These are phyloP conservation scores for Phortica magna DNA, from an alignment of 2,888 invertebrate species.

Conservation along the genomic window DNA sequence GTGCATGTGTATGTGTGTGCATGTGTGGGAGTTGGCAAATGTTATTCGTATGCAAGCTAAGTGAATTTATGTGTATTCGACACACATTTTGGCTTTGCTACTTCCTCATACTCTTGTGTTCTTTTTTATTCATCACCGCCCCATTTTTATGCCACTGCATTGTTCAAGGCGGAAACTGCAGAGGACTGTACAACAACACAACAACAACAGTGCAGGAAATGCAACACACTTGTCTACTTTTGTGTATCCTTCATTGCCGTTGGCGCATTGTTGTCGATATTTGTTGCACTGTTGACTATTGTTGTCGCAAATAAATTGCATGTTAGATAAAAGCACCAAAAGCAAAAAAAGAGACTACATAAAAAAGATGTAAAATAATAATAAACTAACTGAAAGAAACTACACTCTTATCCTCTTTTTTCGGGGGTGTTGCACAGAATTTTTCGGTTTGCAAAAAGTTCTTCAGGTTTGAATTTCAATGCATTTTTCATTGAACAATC, in stretches of 20 bases:
- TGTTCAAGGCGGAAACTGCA: not conserved
- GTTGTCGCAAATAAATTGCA: conserved; percentile 24
- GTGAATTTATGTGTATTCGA: conserved; percentile 10
- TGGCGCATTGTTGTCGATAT: conserved; percentile 7
- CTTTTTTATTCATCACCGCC: not conserved
- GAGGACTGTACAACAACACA: not conserved
- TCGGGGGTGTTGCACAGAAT: too few relatives aligned
- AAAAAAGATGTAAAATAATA: too few relatives aligned
- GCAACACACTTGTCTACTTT: conserved; percentile 1
- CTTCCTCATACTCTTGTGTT: conserved; percentile 25
- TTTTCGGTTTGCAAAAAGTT: too few relatives aligned
- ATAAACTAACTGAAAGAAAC: too few relatives aligned
- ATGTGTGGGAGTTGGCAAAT: not conserved
- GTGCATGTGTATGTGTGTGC: not conserved
- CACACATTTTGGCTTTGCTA: not conserved
- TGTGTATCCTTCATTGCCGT: not conserved
- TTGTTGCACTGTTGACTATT: conserved; percentile 6
- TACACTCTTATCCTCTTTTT: too few relatives aligned
- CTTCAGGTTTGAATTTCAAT: too few relatives aligned
- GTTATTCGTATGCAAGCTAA: conserved; percentile 20
- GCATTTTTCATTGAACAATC: too few relatives aligned
- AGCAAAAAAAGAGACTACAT: not conserved
- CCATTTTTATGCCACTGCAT: not conserved
- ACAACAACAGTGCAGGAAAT: not conserved
- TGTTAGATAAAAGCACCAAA: conserved; percentile 17